phyloP scores from a whole-genome alignment of 2,113 vertebrate genomes.

The Thalassoma bifasciatum region DNA sequence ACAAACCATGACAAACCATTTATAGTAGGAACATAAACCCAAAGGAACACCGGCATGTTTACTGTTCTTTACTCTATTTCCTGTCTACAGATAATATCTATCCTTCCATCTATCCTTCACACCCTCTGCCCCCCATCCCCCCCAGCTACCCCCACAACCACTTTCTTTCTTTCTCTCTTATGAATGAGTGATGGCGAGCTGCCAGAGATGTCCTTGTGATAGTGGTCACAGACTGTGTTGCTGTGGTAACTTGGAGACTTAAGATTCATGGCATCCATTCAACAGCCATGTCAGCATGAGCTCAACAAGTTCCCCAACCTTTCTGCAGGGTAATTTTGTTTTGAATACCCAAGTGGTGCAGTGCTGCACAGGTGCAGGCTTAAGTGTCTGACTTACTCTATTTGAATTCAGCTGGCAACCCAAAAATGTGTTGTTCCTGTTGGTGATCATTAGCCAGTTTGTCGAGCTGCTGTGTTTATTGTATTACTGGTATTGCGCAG shows the following conservation, averaged over 20 bases:
- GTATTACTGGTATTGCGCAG: not conserved
- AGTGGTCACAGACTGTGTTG: conserved; percentile 65
- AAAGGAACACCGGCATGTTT: not conserved
- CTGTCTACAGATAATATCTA: not conserved
- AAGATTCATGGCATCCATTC: conserved; percentile 72
- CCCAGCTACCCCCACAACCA: not conserved
- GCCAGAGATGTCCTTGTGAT: conserved; percentile 74
- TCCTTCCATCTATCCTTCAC: not conserved
- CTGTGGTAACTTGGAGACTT: conserved; percentile 74
- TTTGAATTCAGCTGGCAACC: not conserved
- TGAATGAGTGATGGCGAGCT: conserved; percentile 65
- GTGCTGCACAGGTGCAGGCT: conserved; percentile 10
- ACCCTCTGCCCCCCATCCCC: not conserved
- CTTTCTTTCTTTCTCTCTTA: conserved; percentile 40
- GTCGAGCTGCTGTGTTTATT: not conserved
- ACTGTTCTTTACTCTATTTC: not conserved
- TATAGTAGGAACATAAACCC: not conserved
- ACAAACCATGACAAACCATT: too few species aligned
- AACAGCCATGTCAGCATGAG: conserved; percentile 69
- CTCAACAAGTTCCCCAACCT: conserved; percentile 52
- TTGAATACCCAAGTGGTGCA: conserved; percentile 32
- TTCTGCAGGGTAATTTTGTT: conserved; percentile 39
- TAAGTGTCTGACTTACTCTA: conserved; percentile 17
- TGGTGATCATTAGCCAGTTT: not conserved
- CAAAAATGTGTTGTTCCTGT: conserved; percentile 5